A percentile compares a stretch with the other conserved stretches of the same genome.
phyloP scores from a whole-genome alignment of 2,888 invertebrate species.

The Seira musarum region DNA sequence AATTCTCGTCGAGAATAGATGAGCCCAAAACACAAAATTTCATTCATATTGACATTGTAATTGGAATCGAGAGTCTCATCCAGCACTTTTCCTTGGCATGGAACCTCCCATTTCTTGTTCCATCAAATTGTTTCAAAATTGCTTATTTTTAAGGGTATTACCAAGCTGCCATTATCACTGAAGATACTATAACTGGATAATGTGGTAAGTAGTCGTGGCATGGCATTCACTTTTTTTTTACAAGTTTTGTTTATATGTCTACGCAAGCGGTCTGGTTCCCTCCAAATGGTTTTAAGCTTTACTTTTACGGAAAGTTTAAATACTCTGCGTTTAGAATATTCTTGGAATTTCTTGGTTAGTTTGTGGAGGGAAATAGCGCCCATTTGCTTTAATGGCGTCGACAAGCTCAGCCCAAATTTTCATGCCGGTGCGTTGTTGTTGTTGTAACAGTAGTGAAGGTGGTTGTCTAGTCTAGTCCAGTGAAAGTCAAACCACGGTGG shows the following conservation, averaged over 20 bases:
- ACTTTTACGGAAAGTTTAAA: background rate
- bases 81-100: background rate
- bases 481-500: too few species aligned
- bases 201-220: too few species aligned
- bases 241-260: background rate
- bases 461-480: too few species aligned
- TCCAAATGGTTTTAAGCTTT: too few species aligned
- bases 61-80: background rate
- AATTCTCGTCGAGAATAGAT: background rate
- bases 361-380: background rate
- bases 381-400: background rate
- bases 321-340: background rate
- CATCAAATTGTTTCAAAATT: conserved; percentile 27
- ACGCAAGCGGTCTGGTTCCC: too few species aligned
- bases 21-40: background rate
- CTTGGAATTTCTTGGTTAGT: background rate
- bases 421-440: background rate
- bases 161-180: background rate
- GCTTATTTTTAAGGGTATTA: background rate
- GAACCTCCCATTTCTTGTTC: conserved; percentile 35
- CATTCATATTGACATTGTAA: background rate
- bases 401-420: background rate
- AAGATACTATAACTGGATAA: too few species aligned
- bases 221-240: background rate
- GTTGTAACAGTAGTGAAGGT: too few species aligned